Percentiles rank a stretch among this genome's conserved stretches.
Conservation (phyloP, 2,113 vertebrate species). For the Seriola dumerili region DNA sequence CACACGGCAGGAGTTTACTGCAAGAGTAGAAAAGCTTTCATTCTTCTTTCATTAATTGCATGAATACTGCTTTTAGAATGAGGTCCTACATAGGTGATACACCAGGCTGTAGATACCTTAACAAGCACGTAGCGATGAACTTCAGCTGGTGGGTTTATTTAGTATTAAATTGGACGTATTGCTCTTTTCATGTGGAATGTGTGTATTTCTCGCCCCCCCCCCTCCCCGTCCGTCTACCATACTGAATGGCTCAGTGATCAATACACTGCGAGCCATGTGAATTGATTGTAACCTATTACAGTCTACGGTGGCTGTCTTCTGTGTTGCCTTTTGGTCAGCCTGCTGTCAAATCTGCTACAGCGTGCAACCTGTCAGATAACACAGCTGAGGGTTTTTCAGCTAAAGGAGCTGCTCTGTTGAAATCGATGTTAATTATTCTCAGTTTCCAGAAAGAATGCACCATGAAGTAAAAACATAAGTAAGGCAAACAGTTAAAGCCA, state of each 20-base stretch:
- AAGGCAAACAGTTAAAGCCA: neutral
- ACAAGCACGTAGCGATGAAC: neutral
- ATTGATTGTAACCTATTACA: constrained; percentile 55
- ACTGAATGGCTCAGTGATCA: constrained; percentile 1
- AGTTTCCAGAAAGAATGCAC: constrained; percentile 25
- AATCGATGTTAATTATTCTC: constrained; percentile 58
- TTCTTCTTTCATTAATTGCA: neutral
- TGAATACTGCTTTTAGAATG: neutral
- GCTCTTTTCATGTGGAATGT: neutral
- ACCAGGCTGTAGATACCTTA: neutral
- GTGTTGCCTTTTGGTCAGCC: constrained; percentile 47
- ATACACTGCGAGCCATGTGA: constrained; percentile 21
- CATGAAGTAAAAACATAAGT: neutral
- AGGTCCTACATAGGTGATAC: neutral
- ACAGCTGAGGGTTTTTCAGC: constrained; percentile 32
- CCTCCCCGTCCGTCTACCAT: neutral
- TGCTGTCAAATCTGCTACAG: constrained; percentile 52
- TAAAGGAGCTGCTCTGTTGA: constrained; percentile 7
- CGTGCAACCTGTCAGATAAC: constrained; percentile 47
- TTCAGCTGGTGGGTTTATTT: neutral
- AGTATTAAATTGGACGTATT: neutral
- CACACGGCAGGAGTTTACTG: neutral
- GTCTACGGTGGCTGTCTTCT: constrained; percentile 23
- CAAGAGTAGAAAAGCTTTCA: neutral
- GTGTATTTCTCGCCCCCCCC: neutral